Percentiles rank a stretch among this genome's conserved stretches.
Evolutionary conservation across 2,797 vertebrate genomes (phyloP).

Genomic region (Acanthis flammea): DNA sequence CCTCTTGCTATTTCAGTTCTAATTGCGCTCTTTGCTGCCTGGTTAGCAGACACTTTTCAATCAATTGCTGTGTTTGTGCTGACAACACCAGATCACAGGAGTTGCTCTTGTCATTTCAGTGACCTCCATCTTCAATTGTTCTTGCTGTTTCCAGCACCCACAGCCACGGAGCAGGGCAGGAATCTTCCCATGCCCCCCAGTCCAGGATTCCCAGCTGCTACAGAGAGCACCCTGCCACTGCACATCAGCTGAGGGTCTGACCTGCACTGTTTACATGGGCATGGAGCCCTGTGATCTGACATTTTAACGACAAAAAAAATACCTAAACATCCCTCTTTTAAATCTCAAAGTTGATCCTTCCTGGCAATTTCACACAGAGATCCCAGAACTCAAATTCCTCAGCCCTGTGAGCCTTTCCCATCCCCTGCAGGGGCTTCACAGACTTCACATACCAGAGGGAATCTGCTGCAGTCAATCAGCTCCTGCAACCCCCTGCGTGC

Average conservation of each 20-base stretch:
- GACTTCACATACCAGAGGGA: slow-evolving; percentile 1
- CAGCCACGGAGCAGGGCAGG: not conserved
- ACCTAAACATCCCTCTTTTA: not conserved
- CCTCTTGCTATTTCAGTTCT: slow-evolving; percentile 19
- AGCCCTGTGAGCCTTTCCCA: not conserved
- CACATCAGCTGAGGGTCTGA: not conserved
- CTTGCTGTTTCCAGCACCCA: not conserved
- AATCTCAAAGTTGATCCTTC: not conserved
- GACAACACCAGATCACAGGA: not conserved
- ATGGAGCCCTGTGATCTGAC: not conserved
- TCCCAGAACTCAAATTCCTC: not conserved
- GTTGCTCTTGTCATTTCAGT: slow-evolving; percentile 23
- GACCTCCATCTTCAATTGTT: slow-evolving; percentile 18
- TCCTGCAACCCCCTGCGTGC: not conserved
- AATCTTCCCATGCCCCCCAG: not conserved
- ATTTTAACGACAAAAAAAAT: not conserved
- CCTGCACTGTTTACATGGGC: not conserved
- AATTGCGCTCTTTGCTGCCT: not conserved
- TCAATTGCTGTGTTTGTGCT: slow-evolving; percentile 20
- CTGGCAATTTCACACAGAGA: not conserved
- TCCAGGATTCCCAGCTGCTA: not conserved
- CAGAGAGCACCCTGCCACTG: not conserved
- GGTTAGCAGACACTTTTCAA: slow-evolving; percentile 42
- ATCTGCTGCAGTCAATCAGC: slow-evolving; percentile 47
- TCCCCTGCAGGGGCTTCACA: not conserved